Evolutionary conservation across 1,140 invertebrate genomes (phyloP).

Genomic region (Apis cerana): DNA sequence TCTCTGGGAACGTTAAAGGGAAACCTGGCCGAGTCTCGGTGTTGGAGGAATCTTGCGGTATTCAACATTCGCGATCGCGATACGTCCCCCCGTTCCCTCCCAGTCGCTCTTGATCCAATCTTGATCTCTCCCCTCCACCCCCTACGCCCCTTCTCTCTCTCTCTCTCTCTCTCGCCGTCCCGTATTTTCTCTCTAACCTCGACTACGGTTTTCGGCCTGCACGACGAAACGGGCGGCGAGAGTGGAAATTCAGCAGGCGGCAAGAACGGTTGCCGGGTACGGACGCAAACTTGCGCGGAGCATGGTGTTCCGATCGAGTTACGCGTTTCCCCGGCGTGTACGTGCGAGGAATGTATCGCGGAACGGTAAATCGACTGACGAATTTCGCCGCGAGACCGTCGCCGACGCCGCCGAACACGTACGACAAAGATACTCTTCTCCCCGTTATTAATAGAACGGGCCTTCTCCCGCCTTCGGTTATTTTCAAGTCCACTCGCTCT

Average conservation of each 20-base stretch:
- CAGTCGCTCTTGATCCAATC: not conserved
- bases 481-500: conserved; percentile 74
- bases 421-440: conserved; percentile 72
- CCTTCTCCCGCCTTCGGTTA: conserved; percentile 73
- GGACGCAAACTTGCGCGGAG: conserved; percentile 29
- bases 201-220: too few relatives aligned
- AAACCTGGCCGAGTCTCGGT: conserved; percentile 21
- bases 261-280: conserved; percentile 6
- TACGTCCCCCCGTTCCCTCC: not conserved
- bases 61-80: not conserved
- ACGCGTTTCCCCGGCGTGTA: conserved; percentile 11
- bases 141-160: not conserved
- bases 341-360: conserved; percentile 48
- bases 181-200: not conserved
- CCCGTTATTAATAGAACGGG: conserved; percentile 71
- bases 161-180: not conserved
- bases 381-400: conserved; percentile 67
- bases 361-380: conserved; percentile 62
- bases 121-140: too few relatives aligned
- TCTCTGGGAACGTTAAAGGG: conserved; percentile 31
- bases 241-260: conserved; percentile 7
- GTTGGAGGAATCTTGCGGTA: conserved; percentile 19
- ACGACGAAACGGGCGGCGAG: not conserved
- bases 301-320: conserved; percentile 30
- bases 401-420: conserved; percentile 62